These are phyloP conservation scores for Sebastes cheni DNA, from an alignment of 2,797 vertebrate species.

Conservation along the genomic window DNA sequence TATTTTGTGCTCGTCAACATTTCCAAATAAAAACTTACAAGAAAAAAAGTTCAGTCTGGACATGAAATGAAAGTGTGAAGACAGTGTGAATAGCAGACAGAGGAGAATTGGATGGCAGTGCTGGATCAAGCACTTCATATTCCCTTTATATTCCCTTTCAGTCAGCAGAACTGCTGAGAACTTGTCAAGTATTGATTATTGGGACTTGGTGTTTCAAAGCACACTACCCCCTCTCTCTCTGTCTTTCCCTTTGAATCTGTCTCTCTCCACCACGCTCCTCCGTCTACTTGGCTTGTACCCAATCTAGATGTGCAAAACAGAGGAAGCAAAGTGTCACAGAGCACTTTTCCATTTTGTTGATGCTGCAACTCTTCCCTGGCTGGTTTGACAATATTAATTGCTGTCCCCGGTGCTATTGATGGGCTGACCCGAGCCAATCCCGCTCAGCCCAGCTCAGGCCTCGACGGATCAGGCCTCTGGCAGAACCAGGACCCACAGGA, in stretches of 20 bases:
- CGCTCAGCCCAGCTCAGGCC: conserved; percentile 26
- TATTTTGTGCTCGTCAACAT: too few species aligned
- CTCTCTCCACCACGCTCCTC: conserved; percentile 13
- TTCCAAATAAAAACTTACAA: too few species aligned
- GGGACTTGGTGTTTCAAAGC: conserved; percentile 48
- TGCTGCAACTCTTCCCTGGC: conserved; percentile 68
- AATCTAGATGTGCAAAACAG: conserved; percentile 66
- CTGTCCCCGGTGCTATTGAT: conserved; percentile 74
- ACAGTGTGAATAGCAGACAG: not conserved
- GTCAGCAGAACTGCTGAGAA: conserved; percentile 62
- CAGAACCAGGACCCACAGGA: conserved; percentile 42
- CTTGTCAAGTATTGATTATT: conserved; percentile 71
- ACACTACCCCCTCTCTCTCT: not conserved
- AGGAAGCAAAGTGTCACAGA: conserved; percentile 66
- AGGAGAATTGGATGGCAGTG: not conserved
- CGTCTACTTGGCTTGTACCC: conserved; percentile 39
- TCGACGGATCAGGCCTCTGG: conserved; percentile 32
- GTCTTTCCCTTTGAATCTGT: conserved; percentile 28
- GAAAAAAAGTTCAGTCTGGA: conserved; percentile 14
- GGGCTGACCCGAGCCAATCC: conserved; percentile 49
- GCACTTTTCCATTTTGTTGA: conserved; percentile 77
- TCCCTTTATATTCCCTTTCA: conserved; percentile 50
- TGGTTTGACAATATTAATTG: conserved; percentile 78
- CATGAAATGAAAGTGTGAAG: conserved; percentile 21
- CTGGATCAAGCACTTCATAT: conserved; percentile 29